These are phyloP conservation scores for Drosophila demipolita DNA, from an alignment of 2,888 invertebrate genomes.

Conservation along the genomic window DNA sequence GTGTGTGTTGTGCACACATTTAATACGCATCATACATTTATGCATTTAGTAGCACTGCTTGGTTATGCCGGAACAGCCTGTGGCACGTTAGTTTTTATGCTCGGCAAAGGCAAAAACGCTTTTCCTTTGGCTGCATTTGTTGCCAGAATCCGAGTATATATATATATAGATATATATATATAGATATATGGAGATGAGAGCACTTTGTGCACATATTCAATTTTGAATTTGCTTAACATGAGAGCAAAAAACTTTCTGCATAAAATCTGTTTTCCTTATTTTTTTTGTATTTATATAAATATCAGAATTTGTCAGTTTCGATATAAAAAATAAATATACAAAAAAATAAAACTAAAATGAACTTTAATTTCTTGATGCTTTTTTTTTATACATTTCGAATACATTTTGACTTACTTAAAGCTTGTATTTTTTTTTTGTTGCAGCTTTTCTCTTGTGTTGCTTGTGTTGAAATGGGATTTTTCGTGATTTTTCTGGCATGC, in stretches of 20 bases:
- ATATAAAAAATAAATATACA: neutral
- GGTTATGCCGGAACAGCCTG: neutral
- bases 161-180: neutral
- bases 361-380: neutral
- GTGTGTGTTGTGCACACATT: neutral
- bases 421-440: neutral
- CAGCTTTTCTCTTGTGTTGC: neutral
- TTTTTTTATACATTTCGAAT: neutral
- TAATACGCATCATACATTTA: slow-evolving; percentile 19
- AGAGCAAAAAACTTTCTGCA: neutral
- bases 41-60: slow-evolving; percentile 23
- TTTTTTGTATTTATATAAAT: neutral
- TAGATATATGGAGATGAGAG: neutral
- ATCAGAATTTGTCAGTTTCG: neutral
- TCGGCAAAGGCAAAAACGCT: neutral
- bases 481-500: neutral
- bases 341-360: neutral
- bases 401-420: neutral
- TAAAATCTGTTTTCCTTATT: neutral
- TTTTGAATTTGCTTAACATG: neutral
- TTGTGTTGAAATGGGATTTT: neutral
- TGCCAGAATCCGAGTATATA: neutral
- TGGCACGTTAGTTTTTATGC: slow-evolving; percentile 16
- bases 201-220: neutral
- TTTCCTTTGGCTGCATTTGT: neutral